phyloP scores from a whole-genome alignment of 2,113 vertebrate genomes.

The Cephalopholis sonnerati region DNA sequence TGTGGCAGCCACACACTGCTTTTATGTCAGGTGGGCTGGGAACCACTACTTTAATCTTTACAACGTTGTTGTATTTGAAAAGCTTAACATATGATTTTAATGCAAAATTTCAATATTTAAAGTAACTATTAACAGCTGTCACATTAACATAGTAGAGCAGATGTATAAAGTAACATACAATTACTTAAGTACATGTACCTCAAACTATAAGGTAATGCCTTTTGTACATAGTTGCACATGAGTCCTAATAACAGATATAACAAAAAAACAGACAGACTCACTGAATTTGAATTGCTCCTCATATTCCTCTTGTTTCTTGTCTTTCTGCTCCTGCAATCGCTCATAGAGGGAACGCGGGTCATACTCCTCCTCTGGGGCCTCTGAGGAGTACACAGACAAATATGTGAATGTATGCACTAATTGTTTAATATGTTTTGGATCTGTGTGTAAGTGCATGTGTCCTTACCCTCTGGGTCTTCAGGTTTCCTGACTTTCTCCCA shows the following conservation, averaged over 20 bases:
- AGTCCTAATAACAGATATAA: neutral
- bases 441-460: neutral
- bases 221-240: no score
- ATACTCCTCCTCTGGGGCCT: conserved; percentile 95
- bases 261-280: conserved; percentile 79
- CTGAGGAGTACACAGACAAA: conserved; percentile 78
- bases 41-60: no score
- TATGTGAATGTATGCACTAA: neutral
- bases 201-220: no score
- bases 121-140: no score
- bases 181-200: no score
- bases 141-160: no score
- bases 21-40: no score
- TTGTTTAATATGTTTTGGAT: neutral
- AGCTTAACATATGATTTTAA: no score
- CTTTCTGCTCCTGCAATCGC: conserved; percentile 96
- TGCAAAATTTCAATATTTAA: no score
- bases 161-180: no score
- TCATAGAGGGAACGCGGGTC: conserved; percentile 94
- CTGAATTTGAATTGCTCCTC: conserved; percentile 99
- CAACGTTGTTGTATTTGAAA: no score
- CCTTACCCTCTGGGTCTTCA: conserved; percentile 94
- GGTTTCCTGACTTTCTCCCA: conserved; percentile 98
- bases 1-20: no score
- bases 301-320: conserved; percentile 97